These are phyloP conservation scores for Peromyscus attwateri DNA, from an alignment of 2,797 vertebrate genomes.

Conservation along the genomic window DNA sequence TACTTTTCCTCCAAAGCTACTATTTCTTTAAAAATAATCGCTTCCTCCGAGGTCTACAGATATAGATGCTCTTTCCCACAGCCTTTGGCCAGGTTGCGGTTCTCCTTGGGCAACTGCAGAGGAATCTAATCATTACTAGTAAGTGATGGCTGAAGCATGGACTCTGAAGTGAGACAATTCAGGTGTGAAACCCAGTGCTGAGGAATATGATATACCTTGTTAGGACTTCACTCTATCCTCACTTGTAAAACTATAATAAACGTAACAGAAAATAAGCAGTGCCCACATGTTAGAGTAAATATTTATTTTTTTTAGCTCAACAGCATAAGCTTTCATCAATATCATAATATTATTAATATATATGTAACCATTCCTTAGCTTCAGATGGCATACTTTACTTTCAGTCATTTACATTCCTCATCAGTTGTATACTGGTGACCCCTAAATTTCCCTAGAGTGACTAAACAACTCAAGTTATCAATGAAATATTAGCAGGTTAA, in stretches of 20 bases:
- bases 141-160: not conserved
- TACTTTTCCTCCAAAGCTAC: not conserved
- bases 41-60: not conserved
- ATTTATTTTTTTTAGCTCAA: not conserved
- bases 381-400: constrained; percentile 8
- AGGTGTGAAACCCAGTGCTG: not conserved
- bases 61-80: not conserved
- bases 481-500: constrained; percentile 19
- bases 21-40: constrained; percentile 8
- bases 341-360: not conserved
- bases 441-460: not conserved
- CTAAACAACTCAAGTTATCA: not conserved
- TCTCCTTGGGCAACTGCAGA: not conserved
- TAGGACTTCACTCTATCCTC: not conserved
- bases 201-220: not conserved
- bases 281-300: constrained; percentile 21
- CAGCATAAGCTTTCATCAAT: not conserved
- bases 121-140: not conserved
- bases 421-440: not conserved
- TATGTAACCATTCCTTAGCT: not conserved
- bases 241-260: not conserved
- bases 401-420: not conserved
- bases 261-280: not conserved
- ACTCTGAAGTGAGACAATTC: not conserved
- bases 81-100: not conserved